Evolutionary conservation across 1,140 invertebrate species (phyloP), one percentile per base, ranked within the genome.

Genomic region (Panagrolaimus sp.): DNA sequence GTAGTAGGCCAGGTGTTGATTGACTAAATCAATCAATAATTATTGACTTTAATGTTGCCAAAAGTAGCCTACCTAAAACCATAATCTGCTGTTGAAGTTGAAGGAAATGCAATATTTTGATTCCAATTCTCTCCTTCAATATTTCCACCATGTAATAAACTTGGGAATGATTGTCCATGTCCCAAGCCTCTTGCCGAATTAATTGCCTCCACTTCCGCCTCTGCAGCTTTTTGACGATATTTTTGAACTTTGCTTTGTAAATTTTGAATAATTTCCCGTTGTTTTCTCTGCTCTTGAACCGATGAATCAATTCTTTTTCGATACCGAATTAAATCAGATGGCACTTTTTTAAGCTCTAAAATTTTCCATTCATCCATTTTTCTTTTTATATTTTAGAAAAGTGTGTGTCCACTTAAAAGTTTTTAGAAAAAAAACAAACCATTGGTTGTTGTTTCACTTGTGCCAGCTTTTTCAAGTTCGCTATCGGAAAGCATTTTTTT

Each of bases 281-380:
- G 52, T 58, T 58, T 58, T 12, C 52, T 21, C 28, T 58, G 52
- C 21, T 58, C 52, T 28, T 58, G 52, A 28, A 58, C 28, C 3
- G 14, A n/a, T 21, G 52, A 58, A 28, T 58, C 52, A 28, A 58
- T 58, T 21, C 52, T 21, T 58, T 58, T 58, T 26, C 52, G 52
- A 28, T 58, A 58, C 17, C 28, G 21, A n/a, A 26, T 21, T 28
- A 58, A 28, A 58, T 58, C 52, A 28, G 52, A 58, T 14, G 52
- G 52, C 10, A 58, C 52, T 58, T 58, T 21, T 58, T 58, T 58
- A 26, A 58, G 52, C n/a, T 58, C 52, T 58, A 58, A 58, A 58
- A 58, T 21, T 8, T n/a, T 14, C 21, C 21, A 58, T 21, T 14
- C 21, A 28, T 21, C 21, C 52, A 58, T 58, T 58, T 58, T 58